phyloP scores from a whole-genome alignment of 2,888 invertebrate genomes.

The Lasioglossum pauxillum region DNA sequence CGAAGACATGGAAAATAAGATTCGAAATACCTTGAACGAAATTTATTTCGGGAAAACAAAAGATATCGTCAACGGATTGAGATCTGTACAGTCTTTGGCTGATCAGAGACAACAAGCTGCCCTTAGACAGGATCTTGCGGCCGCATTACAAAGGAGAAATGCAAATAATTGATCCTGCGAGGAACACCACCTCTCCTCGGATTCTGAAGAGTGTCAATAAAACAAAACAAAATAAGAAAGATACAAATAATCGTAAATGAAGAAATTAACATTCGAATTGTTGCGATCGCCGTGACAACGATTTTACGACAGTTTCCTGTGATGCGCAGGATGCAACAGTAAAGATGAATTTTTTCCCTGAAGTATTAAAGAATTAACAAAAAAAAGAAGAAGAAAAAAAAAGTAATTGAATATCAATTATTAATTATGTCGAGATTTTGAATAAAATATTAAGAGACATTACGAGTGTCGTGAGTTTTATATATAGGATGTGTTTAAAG shows the following conservation, averaged over 20 bases:
- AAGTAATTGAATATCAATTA: slow-evolving; percentile 57
- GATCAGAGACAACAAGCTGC: slow-evolving; percentile 94
- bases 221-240: slow-evolving; percentile 23
- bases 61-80: slow-evolving; percentile 97
- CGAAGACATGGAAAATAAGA: slow-evolving; percentile 99
- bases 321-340: slow-evolving; percentile 53
- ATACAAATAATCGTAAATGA: slow-evolving; percentile 46
- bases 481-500: slow-evolving; percentile 48
- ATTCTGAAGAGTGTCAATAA: slow-evolving; percentile 51
- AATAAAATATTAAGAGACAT: slow-evolving; percentile 58
- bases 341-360: slow-evolving; percentile 58
- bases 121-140: slow-evolving; percentile 93
- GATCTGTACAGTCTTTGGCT: slow-evolving; percentile 92
- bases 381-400: slow-evolving; percentile 40
- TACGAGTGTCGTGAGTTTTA: slow-evolving; percentile 51
- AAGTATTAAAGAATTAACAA: slow-evolving; percentile 49
- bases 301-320: slow-evolving; percentile 51
- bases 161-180: slow-evolving; percentile 86
- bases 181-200: slow-evolving; percentile 48
- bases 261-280: slow-evolving; percentile 51
- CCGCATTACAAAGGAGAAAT: slow-evolving; percentile 93
- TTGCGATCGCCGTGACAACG: slow-evolving; percentile 32
- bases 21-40: slow-evolving; percentile 98
- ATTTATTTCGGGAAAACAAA: slow-evolving; percentile 99
- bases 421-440: slow-evolving; percentile 55